A percentile compares a stretch with the other conserved stretches of the same genome.
phyloP scores from a whole-genome alignment of 2,113 vertebrate species.

The Eurypyga helias region DNA sequence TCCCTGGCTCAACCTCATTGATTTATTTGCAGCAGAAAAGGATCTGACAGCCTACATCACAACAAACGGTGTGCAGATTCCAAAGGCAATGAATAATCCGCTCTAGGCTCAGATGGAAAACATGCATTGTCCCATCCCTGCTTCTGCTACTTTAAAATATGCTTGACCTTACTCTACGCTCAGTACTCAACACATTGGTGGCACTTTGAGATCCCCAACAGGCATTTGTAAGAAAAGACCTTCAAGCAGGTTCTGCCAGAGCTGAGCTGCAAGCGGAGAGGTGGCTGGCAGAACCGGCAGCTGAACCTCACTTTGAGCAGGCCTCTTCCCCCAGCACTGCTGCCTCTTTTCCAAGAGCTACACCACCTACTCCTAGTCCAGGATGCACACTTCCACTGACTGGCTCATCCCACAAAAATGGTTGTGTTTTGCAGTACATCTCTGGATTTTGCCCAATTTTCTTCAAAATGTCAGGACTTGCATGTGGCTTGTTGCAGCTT shows the following conservation, averaged over 20 bases:
- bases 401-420: not conserved
- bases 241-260: not conserved
- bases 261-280: not conserved
- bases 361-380: not conserved
- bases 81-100: not conserved
- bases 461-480: not conserved
- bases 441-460: not conserved
- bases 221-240: not conserved
- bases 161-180: not conserved
- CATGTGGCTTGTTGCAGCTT: fast-evolving
- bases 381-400: not conserved
- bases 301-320: not conserved
- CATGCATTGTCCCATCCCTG: not conserved
- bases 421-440: not conserved
- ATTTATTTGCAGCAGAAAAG: not conserved
- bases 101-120: not conserved
- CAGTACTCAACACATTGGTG: not conserved
- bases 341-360: not conserved
- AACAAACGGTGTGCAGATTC: not conserved
- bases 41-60: not conserved
- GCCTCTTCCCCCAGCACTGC: not conserved
- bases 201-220: not conserved
- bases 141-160: not conserved
- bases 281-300: not conserved
- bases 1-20: not conserved